Evolutionary conservation across 1,140 invertebrate genomes (phyloP).

Genomic region (Harpegnathos saltator): DNA sequence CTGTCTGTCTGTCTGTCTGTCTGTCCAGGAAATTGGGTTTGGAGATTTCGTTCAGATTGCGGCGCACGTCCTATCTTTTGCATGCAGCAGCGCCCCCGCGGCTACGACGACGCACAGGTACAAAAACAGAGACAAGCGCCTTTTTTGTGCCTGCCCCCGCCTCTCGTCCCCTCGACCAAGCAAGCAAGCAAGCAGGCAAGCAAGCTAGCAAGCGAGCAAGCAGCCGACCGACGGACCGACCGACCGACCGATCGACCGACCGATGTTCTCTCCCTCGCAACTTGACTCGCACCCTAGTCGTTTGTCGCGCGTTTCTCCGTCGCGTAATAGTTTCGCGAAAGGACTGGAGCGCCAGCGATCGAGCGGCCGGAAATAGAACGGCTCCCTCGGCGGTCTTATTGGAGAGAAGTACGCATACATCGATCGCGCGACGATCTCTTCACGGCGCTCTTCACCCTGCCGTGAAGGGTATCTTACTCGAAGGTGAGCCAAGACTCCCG

Average conservation of each 20-base stretch:
- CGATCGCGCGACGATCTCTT: constrained; percentile 40
- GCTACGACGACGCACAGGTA: constrained; percentile 15
- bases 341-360: constrained; percentile 64
- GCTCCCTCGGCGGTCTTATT: constrained; percentile 37
- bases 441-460: constrained; percentile 39
- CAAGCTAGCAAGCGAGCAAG: too few relatives aligned
- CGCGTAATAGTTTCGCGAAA: constrained; percentile 56
- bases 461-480: constrained; percentile 30
- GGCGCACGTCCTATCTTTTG: constrained; percentile 71
- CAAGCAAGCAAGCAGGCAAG: too few relatives aligned
- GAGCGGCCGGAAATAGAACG: constrained; percentile 73
- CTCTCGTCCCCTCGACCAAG: too few relatives aligned
- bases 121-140: constrained; percentile 27
- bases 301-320: constrained; percentile 39
- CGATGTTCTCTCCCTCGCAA: background rate
- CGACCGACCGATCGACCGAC: background rate
- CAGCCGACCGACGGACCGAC: too few relatives aligned
- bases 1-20: constrained; percentile 54
- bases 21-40: constrained; percentile 79
- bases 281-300: background rate
- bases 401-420: constrained; percentile 35
- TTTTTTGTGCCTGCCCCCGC: constrained; percentile 45
- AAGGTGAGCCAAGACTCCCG: constrained; percentile 35
- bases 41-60: constrained; percentile 76
- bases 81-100: constrained; percentile 64